Percentiles rank a stretch among this genome's conserved stretches.
phyloP scores from a whole-genome alignment of 2,797 vertebrate species.

The Oryzias sinensis region DNA sequence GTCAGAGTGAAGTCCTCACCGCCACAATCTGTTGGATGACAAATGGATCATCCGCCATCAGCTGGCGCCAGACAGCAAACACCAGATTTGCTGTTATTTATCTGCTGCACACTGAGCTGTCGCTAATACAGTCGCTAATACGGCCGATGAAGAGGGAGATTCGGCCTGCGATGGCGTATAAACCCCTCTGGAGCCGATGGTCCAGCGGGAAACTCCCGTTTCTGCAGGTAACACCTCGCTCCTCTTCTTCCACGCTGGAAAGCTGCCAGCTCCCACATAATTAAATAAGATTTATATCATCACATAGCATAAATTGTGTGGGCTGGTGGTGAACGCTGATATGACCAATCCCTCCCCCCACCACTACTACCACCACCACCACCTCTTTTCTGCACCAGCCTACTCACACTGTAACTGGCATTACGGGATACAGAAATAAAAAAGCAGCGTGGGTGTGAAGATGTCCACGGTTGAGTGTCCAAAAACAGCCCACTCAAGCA shows the following conservation, averaged over 20 bases:
- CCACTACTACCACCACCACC: too few species aligned
- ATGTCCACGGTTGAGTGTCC: constrained; percentile 63
- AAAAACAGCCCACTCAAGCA: constrained; percentile 60
- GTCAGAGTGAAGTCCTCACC: constrained; percentile 1
- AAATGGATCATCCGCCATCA: constrained; percentile 3
- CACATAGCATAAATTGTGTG: constrained; percentile 65
- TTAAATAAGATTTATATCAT: constrained; percentile 69
- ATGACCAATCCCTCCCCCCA: constrained; percentile 30
- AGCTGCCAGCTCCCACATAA: constrained; percentile 48
- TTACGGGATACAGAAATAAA: constrained; percentile 30
- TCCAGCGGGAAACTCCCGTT: constrained; percentile 1
- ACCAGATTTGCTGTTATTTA: constrained; percentile 12
- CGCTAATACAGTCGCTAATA: not conserved
- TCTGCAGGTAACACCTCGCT: constrained; percentile 58
- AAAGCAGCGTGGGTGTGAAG: constrained; percentile 64
- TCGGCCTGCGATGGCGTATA: too few species aligned
- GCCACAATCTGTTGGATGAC: constrained; percentile 1
- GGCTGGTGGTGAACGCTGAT: constrained; percentile 53
- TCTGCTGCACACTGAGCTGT: constrained; percentile 5
- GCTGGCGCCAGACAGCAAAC: constrained; percentile 19
- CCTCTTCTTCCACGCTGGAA: constrained; percentile 50
- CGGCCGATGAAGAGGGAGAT: constrained; percentile 22
- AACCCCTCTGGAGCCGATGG: too few species aligned
- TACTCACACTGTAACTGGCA: constrained; percentile 65
- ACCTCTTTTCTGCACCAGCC: constrained; percentile 49